Evolutionary conservation across 2,797 vertebrate species (phyloP), one percentile per base, ranked within the genome.

Genomic region (Taeniopygia guttata): DNA sequence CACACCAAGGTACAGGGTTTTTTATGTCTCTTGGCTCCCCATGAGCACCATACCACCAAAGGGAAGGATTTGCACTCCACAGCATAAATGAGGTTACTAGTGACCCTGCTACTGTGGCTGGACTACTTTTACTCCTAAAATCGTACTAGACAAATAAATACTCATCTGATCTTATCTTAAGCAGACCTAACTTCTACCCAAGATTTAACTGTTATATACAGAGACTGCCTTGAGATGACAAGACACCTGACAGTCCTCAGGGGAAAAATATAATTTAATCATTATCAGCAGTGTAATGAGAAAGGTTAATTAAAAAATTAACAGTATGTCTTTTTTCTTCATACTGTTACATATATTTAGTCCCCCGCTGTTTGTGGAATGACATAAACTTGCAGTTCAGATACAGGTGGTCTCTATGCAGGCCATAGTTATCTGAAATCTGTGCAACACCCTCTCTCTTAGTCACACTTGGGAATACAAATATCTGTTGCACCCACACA

Each of bases 231-330:
- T 54, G 10, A 89, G 74, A 72, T 82, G 21, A 74, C 78, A 92
- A 46, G 84, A 90, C 36, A 83, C 49, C 55, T 82, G 70, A 68
- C 2, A 88, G 64, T 40, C 56, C 91, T 92, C 55, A 82, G 40
- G 32, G 75, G 93, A 95, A 95, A 82, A 59, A 19, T 29, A 30
- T 21, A 16, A 86, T 76, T 94, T 91, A 82, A 74, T 87, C 68
- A 40, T 87, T 73, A 90, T 45, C 66, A 93, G 66, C 55, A 96
- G n/a, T 36, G 17, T 38, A 70, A 75, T 63, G 63, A 95, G 48
- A 75, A 36, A 89, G 49, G 66, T 87, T 95, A 84, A 78, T 86
- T 43, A 5, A 85, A 73, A 49, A 73, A 56, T 36, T 51, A 68
- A 45, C 29, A 40, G 23, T 22, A 45, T 14, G 21, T 5, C 34